Base-by-base conservation (phyloP, 2,113 vertebrate genomes). In the Rhinolophus sinicus region DNA sequence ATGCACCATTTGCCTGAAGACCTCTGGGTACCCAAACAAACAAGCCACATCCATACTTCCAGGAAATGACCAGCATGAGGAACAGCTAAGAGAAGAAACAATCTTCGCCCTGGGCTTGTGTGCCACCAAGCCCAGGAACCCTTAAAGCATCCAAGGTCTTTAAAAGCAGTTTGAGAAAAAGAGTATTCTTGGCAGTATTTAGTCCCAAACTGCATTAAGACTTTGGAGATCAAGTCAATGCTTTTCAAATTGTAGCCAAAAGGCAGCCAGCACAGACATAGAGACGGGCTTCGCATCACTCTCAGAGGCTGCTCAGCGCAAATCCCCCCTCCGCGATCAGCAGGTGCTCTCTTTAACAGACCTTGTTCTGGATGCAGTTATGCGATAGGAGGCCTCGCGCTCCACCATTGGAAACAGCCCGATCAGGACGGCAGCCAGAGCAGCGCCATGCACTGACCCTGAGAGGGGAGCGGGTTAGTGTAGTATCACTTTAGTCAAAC, bases 361-460 rank as follows among this genome's bases (percentile, higher is more conserved):
- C 87, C 82, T 91, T 91, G 92, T 85, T 90, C 83, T 97, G 95
- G 88, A 94, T 75, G 91, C 81, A 94, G 91, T 80, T 95, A 65
- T n/a, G 65, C 3, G 18, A 77, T 14, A 95, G 89, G 91, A 95
- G 52, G 94, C 88, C 94, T 83, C 12, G 15, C 82, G 83, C 47
- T 90, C 88, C 90, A 80, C 86, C 76, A 85, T 81, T 69, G 89
- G 70, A 95, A 94, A 88, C 93, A 92, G 88, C 77, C 69, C 13
- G 33, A 76, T 64, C 70, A 96, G 96, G 70, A 75, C 13, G 78
- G 94, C 76, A 85, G 65, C 81, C 91, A 88, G 69, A 92, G 88
- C 76, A 95, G 85, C n/a, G 47, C 85, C 93, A 60, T 35, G 84
- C 94, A 90, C 94, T 90, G 69, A 85, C 75, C 82, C 86, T 90